phyloP scores from a whole-genome alignment of 2,888 invertebrate species.

The Leucophora obtusa region DNA sequence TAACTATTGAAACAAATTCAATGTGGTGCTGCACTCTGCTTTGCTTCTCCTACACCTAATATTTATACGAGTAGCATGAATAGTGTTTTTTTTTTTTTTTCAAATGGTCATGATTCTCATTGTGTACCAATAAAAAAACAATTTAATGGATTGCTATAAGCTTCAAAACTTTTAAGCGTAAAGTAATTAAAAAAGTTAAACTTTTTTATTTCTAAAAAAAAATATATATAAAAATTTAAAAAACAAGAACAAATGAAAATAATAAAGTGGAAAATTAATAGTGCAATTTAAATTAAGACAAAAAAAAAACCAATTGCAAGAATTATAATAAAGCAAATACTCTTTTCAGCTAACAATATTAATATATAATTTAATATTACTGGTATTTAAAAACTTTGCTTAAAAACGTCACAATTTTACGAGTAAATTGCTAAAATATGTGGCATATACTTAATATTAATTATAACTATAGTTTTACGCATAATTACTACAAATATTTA shows the following conservation, averaged over 20 bases:
- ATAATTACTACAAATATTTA: background rate
- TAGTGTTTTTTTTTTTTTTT: background rate
- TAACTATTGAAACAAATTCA: conserved; percentile 16
- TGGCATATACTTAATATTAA: background rate
- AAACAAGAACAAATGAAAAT: conserved; percentile 17
- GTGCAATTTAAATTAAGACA: conserved; percentile 10
- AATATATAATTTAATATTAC: too few species aligned
- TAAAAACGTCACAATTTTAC: too few species aligned
- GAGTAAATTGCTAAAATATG: background rate
- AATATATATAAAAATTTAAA: background rate
- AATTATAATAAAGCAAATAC: too few species aligned
- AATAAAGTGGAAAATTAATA: conserved; percentile 28
- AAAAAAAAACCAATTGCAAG: background rate
- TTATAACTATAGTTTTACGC: background rate
- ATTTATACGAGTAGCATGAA: background rate
- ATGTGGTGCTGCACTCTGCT: background rate
- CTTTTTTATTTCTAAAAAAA: background rate
- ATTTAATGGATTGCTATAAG: conserved; percentile 56
- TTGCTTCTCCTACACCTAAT: background rate
- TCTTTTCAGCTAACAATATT: too few species aligned
- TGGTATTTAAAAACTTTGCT: too few species aligned
- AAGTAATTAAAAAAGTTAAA: conserved; percentile 56
- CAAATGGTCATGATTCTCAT: conserved; percentile 8
- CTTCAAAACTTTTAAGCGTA: conserved; percentile 53
- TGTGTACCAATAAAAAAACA: conserved; percentile 8